Base-by-base conservation (phyloP, 2,888 invertebrate species). In the Acanthopleura granulata region DNA sequence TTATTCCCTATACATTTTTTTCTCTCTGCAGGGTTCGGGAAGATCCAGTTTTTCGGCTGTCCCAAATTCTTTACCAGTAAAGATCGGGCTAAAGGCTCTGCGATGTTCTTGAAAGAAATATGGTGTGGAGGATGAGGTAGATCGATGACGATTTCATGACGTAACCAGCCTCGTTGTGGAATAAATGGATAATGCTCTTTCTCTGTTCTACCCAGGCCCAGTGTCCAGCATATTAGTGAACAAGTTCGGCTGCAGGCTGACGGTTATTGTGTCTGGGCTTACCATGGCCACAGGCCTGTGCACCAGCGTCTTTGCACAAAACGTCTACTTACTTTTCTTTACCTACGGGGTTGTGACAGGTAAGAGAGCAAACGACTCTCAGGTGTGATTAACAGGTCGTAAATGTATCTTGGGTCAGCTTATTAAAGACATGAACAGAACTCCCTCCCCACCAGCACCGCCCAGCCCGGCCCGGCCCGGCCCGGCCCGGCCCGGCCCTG, bases 291-390 rank as follows among this genome's bases (percentile, higher is more conserved):
- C 49, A 4, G 71, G 71, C 6, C 71, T 71, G 6, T 18, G 49
- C 40, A 71, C 50, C 49, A 71, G 71, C 49, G 15, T 49, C 4
- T 49, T 71, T 18, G 71, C 71, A 14, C 71, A 71, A 40, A 49
- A 40, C 49, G 49, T 71, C 18, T 71, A 71, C 27, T 15, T 71
- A n/a, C 25, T 71, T 16, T 71, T 71, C 25, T 49, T 71, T 27
- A 71, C 71, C 18, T 71, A 71, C 50, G 71, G 71, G 49, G 40
- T 71, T 49, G 50, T 71, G 15, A 49, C 71, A 71, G 71, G 71
- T 71, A 30, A 49, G 71, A 25, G 22, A 57, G 3, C 22, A 22
- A 15, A 18, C 18, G 57, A 40, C 40, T 40, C 40, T 40, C 40
- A 9, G 40, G 40, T 40, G 4, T 9, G 40, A 40, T 40, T 9